Base-by-base conservation (phyloP, 2,113 vertebrate species). In the Bungarus multicinctus region DNA sequence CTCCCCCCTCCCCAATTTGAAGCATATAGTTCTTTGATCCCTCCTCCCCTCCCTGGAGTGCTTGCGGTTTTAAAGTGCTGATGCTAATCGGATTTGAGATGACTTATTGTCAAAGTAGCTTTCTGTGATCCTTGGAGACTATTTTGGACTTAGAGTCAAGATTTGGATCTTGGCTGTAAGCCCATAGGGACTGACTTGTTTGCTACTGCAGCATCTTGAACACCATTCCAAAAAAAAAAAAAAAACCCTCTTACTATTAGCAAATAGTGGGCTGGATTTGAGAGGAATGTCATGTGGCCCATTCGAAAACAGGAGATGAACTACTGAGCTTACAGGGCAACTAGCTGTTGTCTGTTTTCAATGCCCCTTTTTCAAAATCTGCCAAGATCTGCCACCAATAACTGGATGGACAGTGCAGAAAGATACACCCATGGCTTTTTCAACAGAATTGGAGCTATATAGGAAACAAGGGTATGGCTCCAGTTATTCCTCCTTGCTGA, bases 11-110 rank as follows among this genome's bases (percentile, higher is more conserved):
- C 74, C 85, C 23, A 9, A 5, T 50, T 57, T 20, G 87, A 30
- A 30, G n/a, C 64, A 53, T 0, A 0, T 91, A 91, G n/a, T 2
- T 1, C 89, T 91, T 39, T 91, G 90, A 5, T 50, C 52, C 50
- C 91, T 3, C 50, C 22, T n/a, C 64, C 53, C 91, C 90, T 97
- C 94, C 96, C 92, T 1, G 0, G 69, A 91, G 94, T 69, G 94
- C 96, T 95, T 94, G 97, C 12, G 94, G 97, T 97, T 98, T 98
- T 97, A 96, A 97, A 98, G 97, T 98, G 97, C 98, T 98, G 98
- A 98, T 98, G 98, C 98, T 99, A 99, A 99, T 98, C 97, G 94
- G 98, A 98, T 99, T 98, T 97, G 94, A 90, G 96, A 97, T 98
- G 98, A 98, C 98, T 98, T 99, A 98, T 94, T 98, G 97, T 97